Base-by-base conservation (phyloP, 2,797 vertebrate species). In the Serranus cabrilla region DNA sequence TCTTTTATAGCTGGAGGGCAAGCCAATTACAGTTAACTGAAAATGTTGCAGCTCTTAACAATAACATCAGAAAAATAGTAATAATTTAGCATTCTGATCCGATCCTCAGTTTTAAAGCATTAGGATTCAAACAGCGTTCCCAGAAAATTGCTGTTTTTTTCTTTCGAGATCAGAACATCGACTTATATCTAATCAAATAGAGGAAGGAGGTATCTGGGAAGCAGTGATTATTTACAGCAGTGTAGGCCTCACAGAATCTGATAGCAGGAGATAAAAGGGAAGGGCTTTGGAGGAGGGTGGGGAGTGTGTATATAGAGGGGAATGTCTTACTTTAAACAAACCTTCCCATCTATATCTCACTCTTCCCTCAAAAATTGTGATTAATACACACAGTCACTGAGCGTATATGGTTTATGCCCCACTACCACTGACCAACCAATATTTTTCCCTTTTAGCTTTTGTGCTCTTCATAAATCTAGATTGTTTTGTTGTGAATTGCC, bases 41-140 rank as follows among this genome's bases (percentile, higher is more conserved):
- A 46, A 42, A 67, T 49, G 45, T 74, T 47, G 25, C 23, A 43
- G 61, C 43, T 70, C 18, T 45, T 43, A 47, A 68, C 31, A 67
- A 40, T 51, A 52, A 63, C 52, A 47, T 72, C 46, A 40, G 18
- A 81, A 51, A 6, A 57, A 57, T 10, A 34, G 0, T 9, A 31
- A 40, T 70, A 11, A 70, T 52, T 58, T 27, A 47, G 9, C 50
- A 56, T 40, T 52, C 21, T 50, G 46, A 72, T 14, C 16, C 25
- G 17, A 69, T 54, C n/a, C 54, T 21, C 11, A 6, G 23, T 52
- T 34, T 45, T 65, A 39, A 50, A 23, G 34, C 31, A 59, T 54
- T 43, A 59, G 55, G 11, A 43, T 16, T 64, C 47, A 20, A 52
- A 64, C 34, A 12, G 47, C 14, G 18, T 50, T 61, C 49, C 23